Percentiles rank a stretch among this genome's conserved stretches.
phyloP scores from a whole-genome alignment of 2,113 vertebrate genomes.

The Todiramphus chloris region DNA sequence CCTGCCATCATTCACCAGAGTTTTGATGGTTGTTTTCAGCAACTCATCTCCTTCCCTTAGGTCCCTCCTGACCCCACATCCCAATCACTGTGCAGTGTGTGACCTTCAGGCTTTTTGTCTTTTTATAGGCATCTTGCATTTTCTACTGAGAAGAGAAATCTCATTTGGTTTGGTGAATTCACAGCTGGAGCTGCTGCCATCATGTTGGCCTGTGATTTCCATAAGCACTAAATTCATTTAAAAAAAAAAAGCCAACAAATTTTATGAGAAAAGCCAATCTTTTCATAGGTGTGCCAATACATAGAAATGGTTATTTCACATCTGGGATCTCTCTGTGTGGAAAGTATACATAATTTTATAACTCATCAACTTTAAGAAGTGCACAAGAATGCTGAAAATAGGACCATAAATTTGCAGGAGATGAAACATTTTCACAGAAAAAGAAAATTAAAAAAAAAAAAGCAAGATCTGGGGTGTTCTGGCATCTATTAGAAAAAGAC shows the following conservation, averaged over 20 bases:
- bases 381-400: slow-evolving; percentile 28
- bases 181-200: background rate
- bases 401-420: background rate
- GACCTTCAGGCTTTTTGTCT: background rate
- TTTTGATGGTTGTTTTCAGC: background rate
- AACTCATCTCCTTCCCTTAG: background rate
- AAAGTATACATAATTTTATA: slow-evolving; percentile 27
- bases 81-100: fast-evolving
- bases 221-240: background rate
- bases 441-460: background rate
- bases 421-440: slow-evolving; percentile 19
- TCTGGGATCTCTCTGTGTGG: slow-evolving; percentile 12
- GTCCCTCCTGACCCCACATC: background rate
- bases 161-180: background rate
- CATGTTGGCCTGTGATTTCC: background rate
- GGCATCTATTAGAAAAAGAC: background rate
- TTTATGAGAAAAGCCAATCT: background rate
- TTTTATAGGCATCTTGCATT: background rate
- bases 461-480: background rate
- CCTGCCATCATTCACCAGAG: background rate
- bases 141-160: background rate
- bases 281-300: background rate
- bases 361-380: slow-evolving; percentile 14
- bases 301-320: slow-evolving; percentile 27
- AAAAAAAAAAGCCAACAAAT: background rate